Evolutionary conservation across 2,113 vertebrate genomes (phyloP).

Genomic region (Bombycilla garrulus): DNA sequence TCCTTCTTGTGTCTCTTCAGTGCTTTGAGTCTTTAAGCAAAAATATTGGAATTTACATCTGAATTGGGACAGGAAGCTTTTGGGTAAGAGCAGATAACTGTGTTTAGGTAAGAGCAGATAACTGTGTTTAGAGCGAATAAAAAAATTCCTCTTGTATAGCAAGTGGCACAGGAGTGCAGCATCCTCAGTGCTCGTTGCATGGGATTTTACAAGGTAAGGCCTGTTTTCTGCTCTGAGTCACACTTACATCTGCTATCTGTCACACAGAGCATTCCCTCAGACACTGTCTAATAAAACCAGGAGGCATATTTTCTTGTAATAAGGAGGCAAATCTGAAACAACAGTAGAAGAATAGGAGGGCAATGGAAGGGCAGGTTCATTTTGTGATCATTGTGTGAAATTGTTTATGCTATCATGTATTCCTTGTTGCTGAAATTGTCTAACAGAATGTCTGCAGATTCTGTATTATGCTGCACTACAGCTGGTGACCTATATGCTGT

Average conservation of each 20-base stretch:
- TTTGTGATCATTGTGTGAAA: constrained; percentile 49
- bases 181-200: neutral
- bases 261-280: neutral
- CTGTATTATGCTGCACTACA: constrained; percentile 12
- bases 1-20: neutral
- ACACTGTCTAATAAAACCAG: neutral
- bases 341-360: constrained; percentile 25
- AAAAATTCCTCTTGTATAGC: neutral
- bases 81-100: neutral
- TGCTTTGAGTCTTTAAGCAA: neutral
- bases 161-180: neutral
- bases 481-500: constrained; percentile 63
- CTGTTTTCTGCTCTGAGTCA: neutral
- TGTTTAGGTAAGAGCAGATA: neutral
- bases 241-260: neutral
- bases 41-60: neutral
- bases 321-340: constrained; percentile 29
- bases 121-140: neutral
- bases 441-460: constrained; percentile 42
- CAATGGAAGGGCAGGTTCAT: constrained; percentile 47
- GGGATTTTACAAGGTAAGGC: neutral
- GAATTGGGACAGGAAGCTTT: neutral
- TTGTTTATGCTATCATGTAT: constrained; percentile 36
- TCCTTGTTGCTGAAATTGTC: constrained; percentile 27
- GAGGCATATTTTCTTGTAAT: neutral